Conservation (phyloP, 2,888 invertebrate species). For the Aphodius granarius region DNA sequence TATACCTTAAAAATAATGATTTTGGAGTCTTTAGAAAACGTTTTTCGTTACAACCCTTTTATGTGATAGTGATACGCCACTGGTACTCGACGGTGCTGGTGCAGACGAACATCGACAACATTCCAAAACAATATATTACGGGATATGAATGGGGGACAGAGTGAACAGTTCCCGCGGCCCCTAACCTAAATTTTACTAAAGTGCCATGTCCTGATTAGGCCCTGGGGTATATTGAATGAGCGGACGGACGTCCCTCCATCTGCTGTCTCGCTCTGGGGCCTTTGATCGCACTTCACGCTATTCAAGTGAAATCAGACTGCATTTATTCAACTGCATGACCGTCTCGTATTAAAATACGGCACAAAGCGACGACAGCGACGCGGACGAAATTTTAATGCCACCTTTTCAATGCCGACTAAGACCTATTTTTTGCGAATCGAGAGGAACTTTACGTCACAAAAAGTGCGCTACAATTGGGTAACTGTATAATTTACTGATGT, state of each 20-base stretch:
- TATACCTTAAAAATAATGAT: too few relatives aligned
- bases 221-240: slow-evolving; percentile 37
- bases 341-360: not conserved
- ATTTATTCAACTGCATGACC: not conserved
- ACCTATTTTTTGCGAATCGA: not conserved
- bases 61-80: too few relatives aligned
- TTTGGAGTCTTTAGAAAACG: too few relatives aligned
- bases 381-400: not conserved
- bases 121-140: slow-evolving; percentile 29
- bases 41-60: too few relatives aligned
- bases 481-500: not conserved
- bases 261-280: not conserved
- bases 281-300: not conserved
- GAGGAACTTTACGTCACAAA: not conserved
- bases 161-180: slow-evolving; percentile 31
- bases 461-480: not conserved
- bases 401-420: not conserved
- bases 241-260: not conserved
- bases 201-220: slow-evolving; percentile 49
- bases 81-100: slow-evolving; percentile 1
- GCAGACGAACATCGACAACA: slow-evolving; percentile 16
- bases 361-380: not conserved
- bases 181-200: slow-evolving; percentile 40
- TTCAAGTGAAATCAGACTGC: not conserved
- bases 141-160: slow-evolving; percentile 26